These are phyloP conservation scores for Pogonus chalceus DNA, from an alignment of 1,140 invertebrate genomes.

Conservation along the genomic window DNA sequence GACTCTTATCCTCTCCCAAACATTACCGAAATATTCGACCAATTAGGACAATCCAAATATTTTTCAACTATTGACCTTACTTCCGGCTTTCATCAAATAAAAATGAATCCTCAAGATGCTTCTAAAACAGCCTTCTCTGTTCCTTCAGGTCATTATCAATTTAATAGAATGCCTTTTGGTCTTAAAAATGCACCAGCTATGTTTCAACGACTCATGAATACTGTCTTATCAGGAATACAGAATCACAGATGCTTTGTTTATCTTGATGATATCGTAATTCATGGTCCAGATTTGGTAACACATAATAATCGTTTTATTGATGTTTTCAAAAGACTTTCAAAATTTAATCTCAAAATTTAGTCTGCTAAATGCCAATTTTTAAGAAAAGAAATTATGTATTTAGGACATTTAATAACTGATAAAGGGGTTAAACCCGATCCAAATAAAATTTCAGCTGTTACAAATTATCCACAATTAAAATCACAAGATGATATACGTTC, in stretches of 20 bases:
- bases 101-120: neutral
- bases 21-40: no score
- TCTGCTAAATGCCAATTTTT: neutral
- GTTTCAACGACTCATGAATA: slow-evolving; percentile 22
- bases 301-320: neutral
- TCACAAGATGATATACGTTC: neutral
- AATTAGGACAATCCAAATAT: neutral
- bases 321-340: neutral
- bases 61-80: neutral
- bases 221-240: slow-evolving; percentile 16
- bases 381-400: neutral
- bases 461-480: neutral
- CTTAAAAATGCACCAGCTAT: slow-evolving; percentile 22
- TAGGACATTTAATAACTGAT: neutral
- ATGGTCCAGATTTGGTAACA: neutral
- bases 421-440: neutral
- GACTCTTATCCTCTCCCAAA: no score
- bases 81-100: neutral
- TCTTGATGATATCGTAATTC: slow-evolving; percentile 22
- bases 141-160: slow-evolving; percentile 27
- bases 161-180: slow-evolving; percentile 25
- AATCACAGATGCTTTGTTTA: slow-evolving; percentile 19
- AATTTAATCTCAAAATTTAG: neutral
- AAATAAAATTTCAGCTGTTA: neutral
- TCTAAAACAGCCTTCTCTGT: slow-evolving; percentile 25